These are phyloP conservation scores for Exocentrus adspersus DNA, from an alignment of 2,888 invertebrate species.

Conservation along the genomic window DNA sequence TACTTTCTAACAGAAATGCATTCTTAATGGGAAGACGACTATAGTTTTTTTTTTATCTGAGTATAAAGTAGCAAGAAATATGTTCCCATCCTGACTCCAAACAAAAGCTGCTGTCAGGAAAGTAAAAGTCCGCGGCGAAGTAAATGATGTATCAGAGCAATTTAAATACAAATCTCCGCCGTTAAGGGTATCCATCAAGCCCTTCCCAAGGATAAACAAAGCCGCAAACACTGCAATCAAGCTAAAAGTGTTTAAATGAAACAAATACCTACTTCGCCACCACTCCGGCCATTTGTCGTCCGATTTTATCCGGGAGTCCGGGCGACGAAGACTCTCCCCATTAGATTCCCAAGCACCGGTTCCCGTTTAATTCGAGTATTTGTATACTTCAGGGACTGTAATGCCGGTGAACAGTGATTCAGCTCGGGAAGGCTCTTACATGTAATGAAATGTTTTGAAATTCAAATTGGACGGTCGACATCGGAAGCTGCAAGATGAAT, in stretches of 20 bases:
- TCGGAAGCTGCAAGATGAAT: constrained; percentile 50
- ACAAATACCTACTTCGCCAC: constrained; percentile 21
- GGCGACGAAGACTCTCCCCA: constrained; percentile 10
- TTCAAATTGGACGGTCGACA: constrained; percentile 54
- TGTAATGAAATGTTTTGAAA: constrained; percentile 63
- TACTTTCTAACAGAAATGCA: too few species aligned
- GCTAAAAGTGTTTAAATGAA: constrained; percentile 24
- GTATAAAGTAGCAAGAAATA: too few species aligned
- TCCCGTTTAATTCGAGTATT: constrained; percentile 56
- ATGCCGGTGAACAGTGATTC: constrained; percentile 38
- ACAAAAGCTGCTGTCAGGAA: too few species aligned
- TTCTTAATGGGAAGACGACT: too few species aligned
- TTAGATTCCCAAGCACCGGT: constrained; percentile 35
- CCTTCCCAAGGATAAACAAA: background rate
- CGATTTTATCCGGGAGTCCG: constrained; percentile 13
- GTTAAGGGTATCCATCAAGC: background rate
- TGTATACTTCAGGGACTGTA: constrained; percentile 49
- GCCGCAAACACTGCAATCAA: constrained; percentile 20
- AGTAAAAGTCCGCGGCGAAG: too few species aligned
- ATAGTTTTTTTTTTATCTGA: too few species aligned
- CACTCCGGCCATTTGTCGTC: constrained; percentile 20
- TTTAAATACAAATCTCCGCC: background rate
- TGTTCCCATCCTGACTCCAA: too few species aligned
- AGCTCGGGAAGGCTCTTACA: constrained; percentile 58
- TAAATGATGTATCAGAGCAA: too few species aligned